Evolutionary conservation across 2,797 vertebrate genomes (phyloP).

Genomic region (Psittacula echo): DNA sequence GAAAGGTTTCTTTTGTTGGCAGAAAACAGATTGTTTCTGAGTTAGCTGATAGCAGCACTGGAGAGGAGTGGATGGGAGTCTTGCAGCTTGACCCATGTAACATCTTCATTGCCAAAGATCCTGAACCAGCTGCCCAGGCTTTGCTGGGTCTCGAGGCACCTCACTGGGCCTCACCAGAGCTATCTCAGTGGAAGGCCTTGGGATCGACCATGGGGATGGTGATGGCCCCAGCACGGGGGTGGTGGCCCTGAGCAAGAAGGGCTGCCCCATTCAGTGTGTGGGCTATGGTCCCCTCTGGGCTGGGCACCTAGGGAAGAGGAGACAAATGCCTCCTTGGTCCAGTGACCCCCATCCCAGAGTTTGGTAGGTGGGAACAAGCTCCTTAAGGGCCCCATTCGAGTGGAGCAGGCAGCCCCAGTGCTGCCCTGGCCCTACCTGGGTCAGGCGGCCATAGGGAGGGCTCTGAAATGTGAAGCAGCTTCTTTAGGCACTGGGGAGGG

Average conservation of each 20-base stretch:
- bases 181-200: not conserved
- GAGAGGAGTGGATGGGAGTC: not conserved
- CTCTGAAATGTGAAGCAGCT: conserved; percentile 62
- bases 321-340: not conserved
- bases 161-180: not conserved
- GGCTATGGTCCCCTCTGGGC: fast-evolving
- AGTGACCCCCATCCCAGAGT: not conserved
- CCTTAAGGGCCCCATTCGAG: not conserved
- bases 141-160: fast-evolving
- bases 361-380: not conserved
- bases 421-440: conserved; percentile 22
- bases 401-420: not conserved
- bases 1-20: not conserved
- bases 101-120: not conserved
- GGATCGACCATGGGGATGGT: not conserved
- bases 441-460: not conserved
- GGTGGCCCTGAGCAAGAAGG: not conserved
- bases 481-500: conserved; percentile 42
- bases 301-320: not conserved
- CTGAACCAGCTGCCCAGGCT: not conserved
- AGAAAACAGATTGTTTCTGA: not conserved
- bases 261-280: not conserved
- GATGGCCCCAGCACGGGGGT: not conserved
- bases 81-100: not conserved
- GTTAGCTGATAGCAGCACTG: not conserved